phyloP scores from a whole-genome alignment of 1,140 invertebrate species.

The Ceratoteleas bidentatus region DNA sequence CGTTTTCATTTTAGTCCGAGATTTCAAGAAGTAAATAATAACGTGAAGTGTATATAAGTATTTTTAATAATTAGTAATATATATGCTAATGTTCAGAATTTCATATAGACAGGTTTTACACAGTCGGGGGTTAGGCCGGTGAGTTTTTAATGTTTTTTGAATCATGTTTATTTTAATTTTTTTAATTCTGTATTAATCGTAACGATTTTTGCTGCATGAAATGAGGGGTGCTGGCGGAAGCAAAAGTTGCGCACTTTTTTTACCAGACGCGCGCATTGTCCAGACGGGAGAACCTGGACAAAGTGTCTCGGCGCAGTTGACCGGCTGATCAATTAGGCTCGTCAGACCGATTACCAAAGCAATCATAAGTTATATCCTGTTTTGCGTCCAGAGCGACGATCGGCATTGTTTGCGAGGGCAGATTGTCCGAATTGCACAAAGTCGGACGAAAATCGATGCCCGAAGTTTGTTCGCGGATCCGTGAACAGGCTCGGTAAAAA shows the following conservation, averaged over 20 bases:
- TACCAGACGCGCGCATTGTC: conserved; percentile 18
- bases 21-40: too few relatives aligned
- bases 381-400: conserved; percentile 46
- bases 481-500: neutral
- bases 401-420: conserved; percentile 24
- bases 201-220: too few relatives aligned
- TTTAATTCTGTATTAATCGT: too few relatives aligned
- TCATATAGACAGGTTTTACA: neutral
- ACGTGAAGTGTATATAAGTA: too few relatives aligned
- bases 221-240: conserved; percentile 18
- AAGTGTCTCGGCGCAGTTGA: conserved; percentile 40
- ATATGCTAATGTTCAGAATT: too few relatives aligned
- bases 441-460: conserved; percentile 12
- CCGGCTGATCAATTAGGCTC: conserved; percentile 53
- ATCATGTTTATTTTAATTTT: too few relatives aligned
- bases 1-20: too few relatives aligned
- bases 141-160: too few relatives aligned
- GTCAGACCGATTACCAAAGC: conserved; percentile 54
- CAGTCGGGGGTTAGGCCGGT: neutral
- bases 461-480: conserved; percentile 9
- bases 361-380: conserved; percentile 62
- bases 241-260: conserved; percentile 13
- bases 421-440: conserved; percentile 28
- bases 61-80: too few relatives aligned
- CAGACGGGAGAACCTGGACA: conserved; percentile 36